A percentile compares a stretch with the other conserved stretches of the same genome.
phyloP scores from a whole-genome alignment of 2,797 vertebrate species.

The Craterocephalus amniculus region DNA sequence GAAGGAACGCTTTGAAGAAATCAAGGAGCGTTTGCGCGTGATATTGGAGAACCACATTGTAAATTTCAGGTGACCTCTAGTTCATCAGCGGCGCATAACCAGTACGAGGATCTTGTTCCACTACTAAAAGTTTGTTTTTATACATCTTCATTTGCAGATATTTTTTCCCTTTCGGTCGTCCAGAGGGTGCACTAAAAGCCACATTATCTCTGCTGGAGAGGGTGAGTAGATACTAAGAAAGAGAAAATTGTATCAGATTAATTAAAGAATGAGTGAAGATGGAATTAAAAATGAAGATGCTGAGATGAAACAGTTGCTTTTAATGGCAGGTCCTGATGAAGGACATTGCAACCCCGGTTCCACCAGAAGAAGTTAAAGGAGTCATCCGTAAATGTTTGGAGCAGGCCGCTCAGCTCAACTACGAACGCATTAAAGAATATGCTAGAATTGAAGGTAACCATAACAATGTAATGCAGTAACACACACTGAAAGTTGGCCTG shows the following conservation, averaged over 20 bases:
- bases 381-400: conserved; percentile 99
- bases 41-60: conserved; percentile 99
- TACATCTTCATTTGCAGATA: conserved; percentile 84
- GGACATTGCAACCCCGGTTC: conserved; percentile 98
- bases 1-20: conserved; percentile 98
- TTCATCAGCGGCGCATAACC: conserved; percentile 12
- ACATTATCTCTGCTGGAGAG: conserved; percentile 97
- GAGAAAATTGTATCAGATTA: background rate
- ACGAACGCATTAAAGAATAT: conserved; percentile 96
- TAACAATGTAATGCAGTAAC: conserved; percentile 11
- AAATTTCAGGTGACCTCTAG: conserved; percentile 91
- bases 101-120: background rate
- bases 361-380: conserved; percentile 97
- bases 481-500: conserved; percentile 4
- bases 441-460: conserved; percentile 98
- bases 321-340: conserved; percentile 91
- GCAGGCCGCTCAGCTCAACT: conserved; percentile 98
- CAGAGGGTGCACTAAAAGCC: conserved; percentile 98
- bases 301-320: conserved; percentile 17
- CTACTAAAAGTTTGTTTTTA: conserved; percentile 22
- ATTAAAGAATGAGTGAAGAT: background rate
- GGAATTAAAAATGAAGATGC: conserved; percentile 13
- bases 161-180: conserved; percentile 98
- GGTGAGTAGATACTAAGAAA: conserved; percentile 81
- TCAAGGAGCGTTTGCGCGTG: conserved; percentile 97